Evolutionary conservation across 2,888 invertebrate species (phyloP).

Genomic region (Leptopterna dolabrata): DNA sequence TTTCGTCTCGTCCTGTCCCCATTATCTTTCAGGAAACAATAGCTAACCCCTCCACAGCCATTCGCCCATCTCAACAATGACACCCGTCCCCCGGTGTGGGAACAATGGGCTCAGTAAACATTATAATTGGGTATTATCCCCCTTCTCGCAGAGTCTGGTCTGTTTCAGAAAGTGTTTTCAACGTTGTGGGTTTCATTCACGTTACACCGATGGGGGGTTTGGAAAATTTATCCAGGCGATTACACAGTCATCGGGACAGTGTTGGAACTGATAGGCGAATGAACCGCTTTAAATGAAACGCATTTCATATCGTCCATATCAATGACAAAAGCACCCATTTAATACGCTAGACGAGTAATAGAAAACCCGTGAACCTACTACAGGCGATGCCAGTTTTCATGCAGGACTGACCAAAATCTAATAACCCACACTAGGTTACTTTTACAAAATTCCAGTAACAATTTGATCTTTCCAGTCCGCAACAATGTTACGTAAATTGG

Average conservation of each 20-base stretch:
- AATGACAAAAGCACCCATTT: too few species aligned
- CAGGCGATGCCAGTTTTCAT: too few species aligned
- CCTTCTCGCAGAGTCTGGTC: background rate
- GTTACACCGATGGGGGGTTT: background rate
- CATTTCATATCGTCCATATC: background rate
- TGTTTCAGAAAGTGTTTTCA: background rate
- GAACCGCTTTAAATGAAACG: background rate
- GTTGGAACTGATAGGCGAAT: background rate
- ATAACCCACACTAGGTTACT: too few species aligned
- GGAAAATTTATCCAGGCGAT: background rate
- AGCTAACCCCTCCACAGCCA: background rate
- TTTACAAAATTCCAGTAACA: too few species aligned
- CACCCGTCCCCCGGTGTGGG: background rate
- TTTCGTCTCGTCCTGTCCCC: background rate
- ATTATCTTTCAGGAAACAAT: constrained; percentile 7
- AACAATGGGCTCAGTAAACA: constrained; percentile 11
- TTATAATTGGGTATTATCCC: background rate
- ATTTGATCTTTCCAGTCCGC: too few species aligned
- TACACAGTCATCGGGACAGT: background rate
- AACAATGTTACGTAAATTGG: too few species aligned
- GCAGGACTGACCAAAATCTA: too few species aligned
- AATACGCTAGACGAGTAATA: too few species aligned
- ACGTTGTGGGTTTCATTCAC: background rate
- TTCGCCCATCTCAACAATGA: background rate
- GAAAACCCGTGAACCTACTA: too few species aligned